phyloP scores from a whole-genome alignment of 2,888 invertebrate species.

The Polydrusus pterygomalis region DNA sequence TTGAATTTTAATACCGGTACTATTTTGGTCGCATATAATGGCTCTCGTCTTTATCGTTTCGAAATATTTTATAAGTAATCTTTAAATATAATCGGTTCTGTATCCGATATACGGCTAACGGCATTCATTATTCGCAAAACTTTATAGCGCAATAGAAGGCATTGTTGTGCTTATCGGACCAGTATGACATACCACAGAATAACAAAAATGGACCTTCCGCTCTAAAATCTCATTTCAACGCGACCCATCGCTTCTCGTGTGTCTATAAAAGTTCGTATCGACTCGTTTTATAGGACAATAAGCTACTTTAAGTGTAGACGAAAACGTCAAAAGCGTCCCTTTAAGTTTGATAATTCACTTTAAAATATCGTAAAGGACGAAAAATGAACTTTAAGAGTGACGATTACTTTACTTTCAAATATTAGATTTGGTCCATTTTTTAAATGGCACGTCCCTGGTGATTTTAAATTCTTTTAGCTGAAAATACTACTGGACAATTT shows the following conservation, averaged over 20 bases:
- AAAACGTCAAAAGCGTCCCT: constrained; percentile 13
- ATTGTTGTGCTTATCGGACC: constrained; percentile 29
- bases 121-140: constrained; percentile 15
- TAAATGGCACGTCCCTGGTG: too few relatives aligned
- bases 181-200: constrained; percentile 11
- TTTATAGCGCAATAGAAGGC: constrained; percentile 26
- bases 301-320: constrained; percentile 25
- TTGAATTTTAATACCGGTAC: too few relatives aligned
- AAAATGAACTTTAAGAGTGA: constrained; percentile 1
- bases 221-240: constrained; percentile 28
- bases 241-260: constrained; percentile 20
- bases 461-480: too few relatives aligned
- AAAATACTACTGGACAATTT: too few relatives aligned
- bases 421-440: too few relatives aligned
- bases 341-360: constrained; percentile 16
- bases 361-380: background rate
- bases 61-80: constrained; percentile 1
- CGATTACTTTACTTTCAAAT: background rate
- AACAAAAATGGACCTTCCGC: constrained; percentile 23
- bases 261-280: constrained; percentile 28
- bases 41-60: background rate
- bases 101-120: background rate
- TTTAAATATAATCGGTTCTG: constrained; percentile 15
- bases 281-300: constrained; percentile 26
- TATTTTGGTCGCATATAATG: too few relatives aligned